Conservation (phyloP, 1,140 invertebrate species). For the Brachionus angularis region DNA sequence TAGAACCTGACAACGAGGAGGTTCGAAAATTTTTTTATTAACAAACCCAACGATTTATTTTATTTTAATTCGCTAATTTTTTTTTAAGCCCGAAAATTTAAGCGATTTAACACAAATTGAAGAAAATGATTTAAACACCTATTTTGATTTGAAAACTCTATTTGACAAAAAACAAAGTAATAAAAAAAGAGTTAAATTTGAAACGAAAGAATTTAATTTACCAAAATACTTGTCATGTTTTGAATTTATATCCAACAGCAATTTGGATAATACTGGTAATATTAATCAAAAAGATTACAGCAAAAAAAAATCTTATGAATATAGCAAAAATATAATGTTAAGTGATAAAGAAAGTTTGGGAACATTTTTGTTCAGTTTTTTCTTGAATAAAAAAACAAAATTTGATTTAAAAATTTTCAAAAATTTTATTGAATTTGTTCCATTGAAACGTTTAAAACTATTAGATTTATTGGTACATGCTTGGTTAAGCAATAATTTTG, state of each 20-base stretch:
- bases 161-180: not conserved
- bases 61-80: too few species aligned
- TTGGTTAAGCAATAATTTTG: not conserved
- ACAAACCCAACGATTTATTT: too few species aligned
- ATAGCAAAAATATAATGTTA: not conserved
- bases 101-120: slow-evolving; percentile 1
- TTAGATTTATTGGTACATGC: slow-evolving; percentile 29
- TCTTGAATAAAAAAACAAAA: not conserved
- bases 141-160: not conserved
- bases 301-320: not conserved
- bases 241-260: not conserved
- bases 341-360: slow-evolving; percentile 28
- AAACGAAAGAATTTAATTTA: not conserved
- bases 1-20: not conserved
- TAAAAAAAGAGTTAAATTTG: slow-evolving; percentile 22
- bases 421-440: slow-evolving; percentile 10
- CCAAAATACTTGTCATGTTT: slow-evolving; percentile 35
- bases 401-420: not conserved
- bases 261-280: not conserved
- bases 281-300: not conserved
- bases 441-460: slow-evolving; percentile 3
- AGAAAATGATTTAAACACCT: not conserved
- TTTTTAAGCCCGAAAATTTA: not conserved
- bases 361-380: not conserved
- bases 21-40: too few species aligned